Conservation (phyloP, 2,113 vertebrate species). For the Neomonachus schauinslandi region DNA sequence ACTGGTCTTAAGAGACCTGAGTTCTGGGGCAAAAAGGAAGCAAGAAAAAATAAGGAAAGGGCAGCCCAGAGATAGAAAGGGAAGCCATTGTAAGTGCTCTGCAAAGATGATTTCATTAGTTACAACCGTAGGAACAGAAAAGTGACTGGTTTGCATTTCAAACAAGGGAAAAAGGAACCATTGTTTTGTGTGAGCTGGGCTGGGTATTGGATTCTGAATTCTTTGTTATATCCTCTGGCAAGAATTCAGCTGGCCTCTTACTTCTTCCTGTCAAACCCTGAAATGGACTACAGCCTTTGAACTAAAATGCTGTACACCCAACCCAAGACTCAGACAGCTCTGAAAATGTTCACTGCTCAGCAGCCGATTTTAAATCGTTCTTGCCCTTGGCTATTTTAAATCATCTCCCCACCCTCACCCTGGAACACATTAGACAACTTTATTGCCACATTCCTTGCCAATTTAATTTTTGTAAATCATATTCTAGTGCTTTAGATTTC, state of each 20-base stretch:
- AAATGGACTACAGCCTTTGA: slow-evolving; percentile 70
- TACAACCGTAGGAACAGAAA: slow-evolving; percentile 7
- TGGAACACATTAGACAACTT: slow-evolving; percentile 73
- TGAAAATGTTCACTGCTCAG: slow-evolving; percentile 50
- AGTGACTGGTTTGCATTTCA: slow-evolving; percentile 51
- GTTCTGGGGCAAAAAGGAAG: neutral
- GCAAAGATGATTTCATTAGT: slow-evolving; percentile 46
- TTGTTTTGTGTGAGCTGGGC: slow-evolving; percentile 54
- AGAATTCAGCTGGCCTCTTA: slow-evolving; percentile 66
- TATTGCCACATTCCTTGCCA: slow-evolving; percentile 78
- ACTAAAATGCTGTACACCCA: slow-evolving; percentile 50
- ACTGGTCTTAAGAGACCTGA: neutral
- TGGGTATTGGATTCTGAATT: slow-evolving; percentile 55
- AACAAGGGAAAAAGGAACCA: slow-evolving; percentile 58
- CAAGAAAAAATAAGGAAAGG: neutral
- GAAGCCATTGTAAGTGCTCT: neutral
- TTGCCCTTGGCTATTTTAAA: slow-evolving; percentile 71
- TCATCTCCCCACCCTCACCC: slow-evolving; percentile 58
- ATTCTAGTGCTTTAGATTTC: slow-evolving; percentile 40
- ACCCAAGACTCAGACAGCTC: slow-evolving; percentile 50
- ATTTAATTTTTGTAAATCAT: slow-evolving; percentile 82
- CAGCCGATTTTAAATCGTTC: slow-evolving; percentile 45
- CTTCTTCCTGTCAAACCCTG: slow-evolving; percentile 62
- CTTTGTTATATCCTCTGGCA: slow-evolving; percentile 69
- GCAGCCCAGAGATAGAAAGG: neutral